Evolutionary conservation across 2,797 vertebrate species (phyloP).

Genomic region (Acipenser ruthenus): DNA sequence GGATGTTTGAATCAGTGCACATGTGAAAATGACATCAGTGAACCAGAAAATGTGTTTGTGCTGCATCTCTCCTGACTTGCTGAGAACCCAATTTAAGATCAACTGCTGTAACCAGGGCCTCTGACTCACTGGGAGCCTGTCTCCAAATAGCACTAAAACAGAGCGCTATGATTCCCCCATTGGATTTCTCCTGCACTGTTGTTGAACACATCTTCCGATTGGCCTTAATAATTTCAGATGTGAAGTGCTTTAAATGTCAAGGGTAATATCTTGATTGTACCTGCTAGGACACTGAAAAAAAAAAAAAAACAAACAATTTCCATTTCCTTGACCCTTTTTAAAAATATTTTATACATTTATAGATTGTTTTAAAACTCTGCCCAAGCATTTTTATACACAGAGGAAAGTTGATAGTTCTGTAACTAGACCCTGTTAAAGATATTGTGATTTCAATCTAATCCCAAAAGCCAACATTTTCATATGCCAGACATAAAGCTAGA

Average conservation of each 20-base stretch:
- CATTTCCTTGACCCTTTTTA: too few relatives aligned
- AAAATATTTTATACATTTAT: too few relatives aligned
- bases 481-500: too few relatives aligned
- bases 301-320: background rate
- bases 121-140: background rate
- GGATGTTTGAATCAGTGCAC: constrained; percentile 69
- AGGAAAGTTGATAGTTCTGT: too few relatives aligned
- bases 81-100: constrained; percentile 62
- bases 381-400: too few relatives aligned
- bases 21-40: constrained; percentile 65
- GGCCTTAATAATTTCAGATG: background rate
- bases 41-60: constrained; percentile 74
- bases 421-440: too few relatives aligned
- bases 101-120: constrained; percentile 14
- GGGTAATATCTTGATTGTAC: background rate
- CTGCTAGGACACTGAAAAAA: background rate
- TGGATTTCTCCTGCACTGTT: background rate
- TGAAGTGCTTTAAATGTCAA: background rate
- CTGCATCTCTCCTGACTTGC: constrained; percentile 60
- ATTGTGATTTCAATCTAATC: too few relatives aligned
- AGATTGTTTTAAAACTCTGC: too few relatives aligned
- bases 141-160: background rate
- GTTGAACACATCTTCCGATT: background rate
- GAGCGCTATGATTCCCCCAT: background rate
- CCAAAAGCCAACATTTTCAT: too few relatives aligned